Evolutionary conservation across 2,797 vertebrate species (phyloP).

Genomic region (Pteronotus mesoamericanus): DNA sequence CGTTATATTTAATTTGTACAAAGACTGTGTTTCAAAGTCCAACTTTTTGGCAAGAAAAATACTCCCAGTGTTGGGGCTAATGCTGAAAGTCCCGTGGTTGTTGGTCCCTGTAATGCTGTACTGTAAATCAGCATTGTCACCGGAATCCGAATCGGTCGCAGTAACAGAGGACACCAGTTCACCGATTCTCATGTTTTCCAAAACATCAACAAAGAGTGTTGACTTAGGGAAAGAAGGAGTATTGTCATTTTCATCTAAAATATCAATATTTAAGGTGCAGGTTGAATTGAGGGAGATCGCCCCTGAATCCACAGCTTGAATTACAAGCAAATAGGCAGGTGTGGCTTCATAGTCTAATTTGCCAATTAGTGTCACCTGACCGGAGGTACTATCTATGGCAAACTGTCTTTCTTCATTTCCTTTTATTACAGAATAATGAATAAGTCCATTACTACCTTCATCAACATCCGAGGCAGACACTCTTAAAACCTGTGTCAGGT

Average conservation of each 20-base stretch:
- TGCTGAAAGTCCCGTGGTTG: slow-evolving; percentile 96
- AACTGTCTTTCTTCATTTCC: slow-evolving; percentile 96
- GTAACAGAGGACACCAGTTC: slow-evolving; percentile 96
- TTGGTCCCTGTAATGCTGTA: slow-evolving; percentile 94
- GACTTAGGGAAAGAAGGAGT: slow-evolving; percentile 93
- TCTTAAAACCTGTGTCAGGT: slow-evolving; percentile 93
- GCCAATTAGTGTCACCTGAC: slow-evolving; percentile 93
- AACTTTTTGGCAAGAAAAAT: slow-evolving; percentile 95
- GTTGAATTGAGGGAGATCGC: slow-evolving; percentile 88
- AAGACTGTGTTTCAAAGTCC: slow-evolving; percentile 95
- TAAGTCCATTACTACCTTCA: slow-evolving; percentile 92
- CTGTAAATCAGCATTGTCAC: slow-evolving; percentile 93
- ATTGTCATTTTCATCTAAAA: slow-evolving; percentile 98
- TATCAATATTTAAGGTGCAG: slow-evolving; percentile 91
- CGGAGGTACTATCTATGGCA: slow-evolving; percentile 88
- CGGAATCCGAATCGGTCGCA: slow-evolving; percentile 93
- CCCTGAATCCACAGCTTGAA: slow-evolving; percentile 93
- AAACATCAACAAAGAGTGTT: slow-evolving; percentile 90
- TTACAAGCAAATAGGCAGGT: slow-evolving; percentile 90
- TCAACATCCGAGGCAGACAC: slow-evolving; percentile 97
- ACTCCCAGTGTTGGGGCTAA: slow-evolving; percentile 96
- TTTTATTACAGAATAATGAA: slow-evolving; percentile 89
- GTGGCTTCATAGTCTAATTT: slow-evolving; percentile 93
- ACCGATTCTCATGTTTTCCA: slow-evolving; percentile 97
- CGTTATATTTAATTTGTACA: slow-evolving; percentile 95